Conservation (phyloP, 35 echinoderm and acorn worm species). For the Heliocidaris tuberculata region DNA sequence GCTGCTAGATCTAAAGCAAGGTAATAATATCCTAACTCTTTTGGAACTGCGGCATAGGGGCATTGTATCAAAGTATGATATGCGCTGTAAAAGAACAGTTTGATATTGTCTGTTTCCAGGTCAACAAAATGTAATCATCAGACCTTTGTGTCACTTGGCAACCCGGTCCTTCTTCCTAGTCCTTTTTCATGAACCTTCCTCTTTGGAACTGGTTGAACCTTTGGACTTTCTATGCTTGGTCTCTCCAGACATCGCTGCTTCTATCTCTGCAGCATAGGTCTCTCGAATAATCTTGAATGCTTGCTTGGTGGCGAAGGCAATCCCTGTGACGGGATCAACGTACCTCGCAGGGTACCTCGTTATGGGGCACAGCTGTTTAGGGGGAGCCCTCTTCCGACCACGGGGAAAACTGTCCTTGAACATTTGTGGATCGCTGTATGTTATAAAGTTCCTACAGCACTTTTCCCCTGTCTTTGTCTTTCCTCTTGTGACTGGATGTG, state of each 20-base stretch:
- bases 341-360: slow-evolving; percentile 89
- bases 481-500: background rate
- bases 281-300: slow-evolving; percentile 96
- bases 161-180: no score
- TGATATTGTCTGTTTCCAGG: no score
- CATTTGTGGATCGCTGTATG: slow-evolving; percentile 83
- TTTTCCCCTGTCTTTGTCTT: background rate
- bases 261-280: slow-evolving; percentile 82
- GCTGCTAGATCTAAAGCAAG: no score
- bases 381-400: slow-evolving; percentile 61
- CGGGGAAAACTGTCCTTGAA: slow-evolving; percentile 72
- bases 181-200: slow-evolving; percentile 4
- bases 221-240: background rate
- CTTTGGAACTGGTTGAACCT: background rate
- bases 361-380: slow-evolving; percentile 84
- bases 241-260: slow-evolving; percentile 41
- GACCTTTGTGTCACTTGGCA: background rate
- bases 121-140: no score
- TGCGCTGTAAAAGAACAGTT: no score
- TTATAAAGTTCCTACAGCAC: slow-evolving; percentile 92
- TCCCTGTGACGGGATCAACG: slow-evolving; percentile 91
- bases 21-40: no score
- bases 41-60: no score
- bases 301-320: slow-evolving; percentile 90
- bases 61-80: no score